These are phyloP conservation scores for Martes martes DNA, from an alignment of 2,113 vertebrate species.

Conservation along the genomic window DNA sequence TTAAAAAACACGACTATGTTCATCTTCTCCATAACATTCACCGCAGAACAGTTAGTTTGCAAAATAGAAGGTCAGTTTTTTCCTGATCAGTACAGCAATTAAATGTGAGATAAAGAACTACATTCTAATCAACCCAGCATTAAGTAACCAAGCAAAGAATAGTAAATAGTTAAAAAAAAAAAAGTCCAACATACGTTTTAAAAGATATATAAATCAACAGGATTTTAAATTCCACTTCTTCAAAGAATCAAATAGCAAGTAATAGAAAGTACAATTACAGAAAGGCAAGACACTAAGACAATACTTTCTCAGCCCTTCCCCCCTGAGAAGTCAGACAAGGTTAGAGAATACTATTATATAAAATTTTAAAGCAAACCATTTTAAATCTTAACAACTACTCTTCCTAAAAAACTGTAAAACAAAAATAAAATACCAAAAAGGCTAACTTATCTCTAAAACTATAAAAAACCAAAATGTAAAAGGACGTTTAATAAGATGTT, in stretches of 20 bases:
- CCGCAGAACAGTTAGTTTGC: not conserved
- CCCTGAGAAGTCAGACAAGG: not conserved
- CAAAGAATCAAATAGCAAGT: conserved; percentile 22
- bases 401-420: conserved; percentile 39
- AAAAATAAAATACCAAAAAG: conserved; percentile 35
- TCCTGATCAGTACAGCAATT: not conserved
- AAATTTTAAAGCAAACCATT: conserved; percentile 22
- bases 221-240: conserved; percentile 39
- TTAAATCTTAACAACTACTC: not conserved
- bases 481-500: conserved; percentile 25
- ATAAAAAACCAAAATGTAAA: conserved; percentile 27
- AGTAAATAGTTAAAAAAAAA: conserved; percentile 20
- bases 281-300: not conserved
- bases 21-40: conserved; percentile 8
- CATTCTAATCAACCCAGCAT: not conserved
- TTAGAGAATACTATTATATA: not conserved
- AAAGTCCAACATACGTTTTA: not conserved
- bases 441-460: conserved; percentile 4
- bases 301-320: not conserved
- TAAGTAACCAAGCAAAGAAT: conserved; percentile 43
- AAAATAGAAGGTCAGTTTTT: not conserved
- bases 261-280: conserved; percentile 10
- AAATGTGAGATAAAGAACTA: not conserved
- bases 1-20: not conserved
- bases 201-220: not conserved